Evolutionary conservation across 2,113 vertebrate species (phyloP).

Genomic region (Phyllostomus hastatus): DNA sequence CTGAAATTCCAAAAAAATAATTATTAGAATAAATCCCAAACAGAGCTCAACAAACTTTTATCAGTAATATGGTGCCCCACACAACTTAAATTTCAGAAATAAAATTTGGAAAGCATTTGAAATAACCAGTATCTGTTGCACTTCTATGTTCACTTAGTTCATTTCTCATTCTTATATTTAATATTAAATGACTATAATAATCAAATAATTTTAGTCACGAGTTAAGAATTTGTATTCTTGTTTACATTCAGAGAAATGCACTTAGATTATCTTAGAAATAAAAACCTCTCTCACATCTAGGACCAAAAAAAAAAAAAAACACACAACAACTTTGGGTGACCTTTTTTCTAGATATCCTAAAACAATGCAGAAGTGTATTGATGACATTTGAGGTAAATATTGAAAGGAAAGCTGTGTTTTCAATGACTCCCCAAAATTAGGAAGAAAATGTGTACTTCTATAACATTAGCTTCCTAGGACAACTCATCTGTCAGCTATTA

Average conservation of each 20-base stretch:
- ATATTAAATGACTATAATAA: conserved; percentile 13
- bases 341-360: not conserved
- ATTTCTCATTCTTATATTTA: not conserved
- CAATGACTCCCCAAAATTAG: not conserved
- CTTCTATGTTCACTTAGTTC: not conserved
- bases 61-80: not conserved
- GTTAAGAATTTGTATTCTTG: not conserved
- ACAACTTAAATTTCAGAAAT: not conserved
- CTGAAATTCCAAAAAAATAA: not conserved
- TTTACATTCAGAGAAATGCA: not conserved
- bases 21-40: not conserved
- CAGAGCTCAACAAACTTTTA: not conserved
- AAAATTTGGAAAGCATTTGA: not conserved
- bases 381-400: not conserved
- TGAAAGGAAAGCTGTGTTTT: not conserved
- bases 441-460: not conserved
- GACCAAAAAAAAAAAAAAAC: not conserved
- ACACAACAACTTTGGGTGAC: not conserved
- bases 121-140: not conserved
- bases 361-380: not conserved
- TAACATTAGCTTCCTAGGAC: not conserved
- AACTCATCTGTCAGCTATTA: not conserved
- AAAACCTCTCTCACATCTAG: not conserved
- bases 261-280: not conserved
- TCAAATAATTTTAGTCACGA: not conserved